Evolutionary conservation across 2,888 invertebrate species (phyloP).

Genomic region (Drosophila lacicola): DNA sequence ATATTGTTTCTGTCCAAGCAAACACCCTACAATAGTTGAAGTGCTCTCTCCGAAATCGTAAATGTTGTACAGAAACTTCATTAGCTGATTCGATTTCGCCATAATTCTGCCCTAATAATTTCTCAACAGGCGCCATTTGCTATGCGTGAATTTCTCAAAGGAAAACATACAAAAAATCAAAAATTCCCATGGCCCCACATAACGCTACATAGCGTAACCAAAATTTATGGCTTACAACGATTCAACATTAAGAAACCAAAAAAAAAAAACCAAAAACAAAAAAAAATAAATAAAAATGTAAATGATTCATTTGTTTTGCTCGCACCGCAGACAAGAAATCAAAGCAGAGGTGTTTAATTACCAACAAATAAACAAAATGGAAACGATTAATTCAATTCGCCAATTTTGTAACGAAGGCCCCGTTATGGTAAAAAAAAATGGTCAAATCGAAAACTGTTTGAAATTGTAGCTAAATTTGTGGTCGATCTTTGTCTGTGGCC

Average conservation of each 20-base stretch:
- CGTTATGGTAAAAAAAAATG: constrained; percentile 65
- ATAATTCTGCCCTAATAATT: constrained; percentile 75
- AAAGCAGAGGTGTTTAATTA: constrained; percentile 82
- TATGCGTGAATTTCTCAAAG: constrained; percentile 44
- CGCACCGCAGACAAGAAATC: constrained; percentile 71
- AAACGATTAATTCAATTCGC: constrained; percentile 81
- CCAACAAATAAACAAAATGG: constrained; percentile 82
- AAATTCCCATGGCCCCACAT: constrained; percentile 74
- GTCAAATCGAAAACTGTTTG: constrained; percentile 57
- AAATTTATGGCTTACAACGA: constrained; percentile 79
- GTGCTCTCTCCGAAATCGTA: neutral
- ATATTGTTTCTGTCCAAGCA: neutral
- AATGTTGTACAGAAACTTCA: constrained; percentile 53
- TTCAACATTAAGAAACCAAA: constrained; percentile 70
- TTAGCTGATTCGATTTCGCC: constrained; percentile 72
- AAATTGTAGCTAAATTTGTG: constrained; percentile 79
- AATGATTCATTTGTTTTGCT: constrained; percentile 78
- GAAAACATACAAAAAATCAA: constrained; percentile 23
- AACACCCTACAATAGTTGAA: neutral
- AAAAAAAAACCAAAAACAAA: constrained; percentile 18
- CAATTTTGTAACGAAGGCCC: constrained; percentile 74
- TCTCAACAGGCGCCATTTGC: constrained; percentile 75
- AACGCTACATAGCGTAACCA: constrained; percentile 61
- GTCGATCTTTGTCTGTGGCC: constrained; percentile 55
- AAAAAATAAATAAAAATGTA: constrained; percentile 61